Evolutionary conservation across 2,113 vertebrate species (phyloP), one percentile per base, ranked within the genome.

Genomic region (Macrotis lagotis): DNA sequence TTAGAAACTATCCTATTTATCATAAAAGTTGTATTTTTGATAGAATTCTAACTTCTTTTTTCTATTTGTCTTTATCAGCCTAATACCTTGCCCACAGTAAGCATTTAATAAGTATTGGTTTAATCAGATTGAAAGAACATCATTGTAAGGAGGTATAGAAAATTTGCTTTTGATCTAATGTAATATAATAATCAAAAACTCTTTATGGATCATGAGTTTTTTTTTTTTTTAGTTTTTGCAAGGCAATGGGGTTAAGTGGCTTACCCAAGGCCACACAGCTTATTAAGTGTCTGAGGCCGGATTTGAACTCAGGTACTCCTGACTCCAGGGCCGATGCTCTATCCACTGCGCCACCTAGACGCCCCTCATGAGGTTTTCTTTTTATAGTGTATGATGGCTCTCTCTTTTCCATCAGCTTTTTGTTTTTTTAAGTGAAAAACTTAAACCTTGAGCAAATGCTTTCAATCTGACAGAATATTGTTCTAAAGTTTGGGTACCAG

Each of bases 401-500:
- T 93, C 44, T 94, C 50, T 48, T 96, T 96, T 97, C 94, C 97
- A 92, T 96, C 7, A 44, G n/a, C n/a, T 83, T 83, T 83, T 66
- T 66, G 19, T 66, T 83, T 83, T 24, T 8, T 53, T 26, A 50
- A 50, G 5, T 53, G n/a, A 97, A 97, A 98, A 97, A 96, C 93
- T 91, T 0, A 1, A 96, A 90, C 94, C 97, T 97, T 93, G 97
- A 97, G 97, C 96, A 96, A 97, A 97, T 97, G 96, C 94, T 97
- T 89, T 93, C 92, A 51, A 93, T 97, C 91, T 95, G 96, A 97
- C 92, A 96, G 83, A 96, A 97, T 97, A 97, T 97, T 94, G 96
- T 97, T 95, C 96, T 24, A 89, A 97, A 94, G 91, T 97, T 96
- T 98, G n/a, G 91, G 97, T 97, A 97, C 48, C 83, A 96, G 95